phyloP scores from a whole-genome alignment of 2,113 vertebrate genomes.

The Oncorhynchus masou region DNA sequence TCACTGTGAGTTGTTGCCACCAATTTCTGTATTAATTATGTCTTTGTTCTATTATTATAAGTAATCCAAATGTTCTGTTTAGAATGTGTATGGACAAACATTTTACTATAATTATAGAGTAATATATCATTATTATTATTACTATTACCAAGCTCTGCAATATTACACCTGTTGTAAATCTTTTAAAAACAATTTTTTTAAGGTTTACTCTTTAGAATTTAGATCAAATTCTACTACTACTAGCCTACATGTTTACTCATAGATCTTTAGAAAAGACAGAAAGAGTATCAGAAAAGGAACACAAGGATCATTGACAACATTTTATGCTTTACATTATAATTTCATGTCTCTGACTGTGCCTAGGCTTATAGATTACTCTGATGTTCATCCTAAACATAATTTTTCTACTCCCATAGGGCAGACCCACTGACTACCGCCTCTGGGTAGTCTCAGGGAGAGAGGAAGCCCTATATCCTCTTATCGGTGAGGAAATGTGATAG shows the following conservation, averaged over 20 bases:
- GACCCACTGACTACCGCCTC: constrained; percentile 69
- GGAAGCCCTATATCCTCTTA: constrained; percentile 71
- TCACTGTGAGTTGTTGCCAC: constrained; percentile 60
- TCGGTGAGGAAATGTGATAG: constrained; percentile 64
- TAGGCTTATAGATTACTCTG: constrained; percentile 1
- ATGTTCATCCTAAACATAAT: background rate
- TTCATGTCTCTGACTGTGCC: constrained; percentile 30
- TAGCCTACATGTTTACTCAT: background rate
- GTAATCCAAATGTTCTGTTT: background rate
- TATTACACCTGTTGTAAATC: too few species aligned
- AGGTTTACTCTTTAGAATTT: too few species aligned
- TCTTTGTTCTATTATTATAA: too few species aligned
- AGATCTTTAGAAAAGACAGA: background rate
- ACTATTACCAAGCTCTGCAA: too few species aligned
- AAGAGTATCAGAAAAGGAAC: background rate
- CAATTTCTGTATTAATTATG: background rate
- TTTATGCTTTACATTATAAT: constrained; percentile 25
- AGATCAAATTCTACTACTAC: background rate
- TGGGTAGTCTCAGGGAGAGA: constrained; percentile 76
- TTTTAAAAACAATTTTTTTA: too few species aligned
- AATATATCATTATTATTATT: too few species aligned
- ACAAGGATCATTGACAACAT: background rate
- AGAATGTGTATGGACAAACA: background rate
- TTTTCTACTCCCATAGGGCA: constrained; percentile 56
- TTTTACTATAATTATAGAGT: too few species aligned